A percentile compares a stretch with the other conserved stretches of the same genome.
phyloP scores from a whole-genome alignment of 2,888 invertebrate genomes.

The Coenonympha glycerion region DNA sequence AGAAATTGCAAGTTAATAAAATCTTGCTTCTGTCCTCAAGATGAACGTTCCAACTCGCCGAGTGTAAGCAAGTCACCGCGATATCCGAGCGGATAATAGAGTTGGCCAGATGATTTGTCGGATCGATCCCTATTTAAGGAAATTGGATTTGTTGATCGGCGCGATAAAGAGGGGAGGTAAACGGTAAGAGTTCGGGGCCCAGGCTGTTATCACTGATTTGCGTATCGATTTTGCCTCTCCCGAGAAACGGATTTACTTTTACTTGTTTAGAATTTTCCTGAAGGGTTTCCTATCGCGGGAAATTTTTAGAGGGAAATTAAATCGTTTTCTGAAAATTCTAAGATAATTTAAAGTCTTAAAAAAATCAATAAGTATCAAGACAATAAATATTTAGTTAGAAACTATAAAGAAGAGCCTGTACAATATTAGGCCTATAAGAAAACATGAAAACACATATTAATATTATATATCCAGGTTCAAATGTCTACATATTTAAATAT shows the following conservation, averaged over 20 bases:
- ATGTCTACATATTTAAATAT: too few species aligned
- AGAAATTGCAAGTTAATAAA: not conserved
- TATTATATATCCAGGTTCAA: too few species aligned
- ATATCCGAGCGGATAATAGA: slow-evolving; percentile 50
- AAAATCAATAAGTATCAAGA: too few species aligned
- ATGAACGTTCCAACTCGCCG: slow-evolving; percentile 1
- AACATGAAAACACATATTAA: too few species aligned
- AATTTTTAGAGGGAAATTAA: not conserved
- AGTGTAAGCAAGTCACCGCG: slow-evolving; percentile 19
- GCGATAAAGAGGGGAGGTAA: slow-evolving; percentile 49
- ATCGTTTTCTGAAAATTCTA: too few species aligned
- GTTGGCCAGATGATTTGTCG: slow-evolving; percentile 75
- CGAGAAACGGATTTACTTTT: slow-evolving; percentile 51
- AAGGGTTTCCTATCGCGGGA: slow-evolving; percentile 27
- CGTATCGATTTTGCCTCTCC: slow-evolving; percentile 59
- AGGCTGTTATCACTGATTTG: slow-evolving; percentile 74
- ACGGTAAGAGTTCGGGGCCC: slow-evolving; percentile 31
- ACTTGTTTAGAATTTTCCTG: slow-evolving; percentile 38
- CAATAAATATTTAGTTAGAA: too few species aligned
- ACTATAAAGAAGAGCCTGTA: too few species aligned
- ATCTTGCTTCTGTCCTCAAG: not conserved
- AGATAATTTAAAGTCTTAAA: too few species aligned
- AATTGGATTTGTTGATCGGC: slow-evolving; percentile 77
- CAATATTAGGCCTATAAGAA: too few species aligned
- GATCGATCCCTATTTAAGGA: slow-evolving; percentile 76